Percentiles rank a stretch among this genome's conserved stretches.
Conservation (phyloP, 2,888 invertebrate genomes). For the Agrotis exclamationis region DNA sequence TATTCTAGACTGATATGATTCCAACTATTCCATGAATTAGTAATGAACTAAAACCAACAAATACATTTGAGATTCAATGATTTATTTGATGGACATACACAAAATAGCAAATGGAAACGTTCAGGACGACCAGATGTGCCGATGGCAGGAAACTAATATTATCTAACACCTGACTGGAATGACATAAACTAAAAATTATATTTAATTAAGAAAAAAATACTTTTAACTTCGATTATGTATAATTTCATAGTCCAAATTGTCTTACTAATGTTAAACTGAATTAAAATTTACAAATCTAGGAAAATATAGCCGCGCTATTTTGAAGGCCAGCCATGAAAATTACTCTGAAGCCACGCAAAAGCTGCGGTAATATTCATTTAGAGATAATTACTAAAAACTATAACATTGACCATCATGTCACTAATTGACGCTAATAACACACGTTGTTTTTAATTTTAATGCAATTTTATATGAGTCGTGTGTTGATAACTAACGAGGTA, state of each 20-base stretch:
- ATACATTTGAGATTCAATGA: slow-evolving; percentile 29
- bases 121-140: slow-evolving; percentile 28
- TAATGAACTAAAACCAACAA: slow-evolving; percentile 38
- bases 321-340: not conserved
- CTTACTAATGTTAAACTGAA: slow-evolving; percentile 15
- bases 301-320: not conserved
- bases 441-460: slow-evolving; percentile 67
- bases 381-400: slow-evolving; percentile 42
- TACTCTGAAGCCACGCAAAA: slow-evolving; percentile 8
- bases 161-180: slow-evolving; percentile 54
- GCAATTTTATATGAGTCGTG: slow-evolving; percentile 60
- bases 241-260: slow-evolving; percentile 44
- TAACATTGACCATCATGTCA: slow-evolving; percentile 56
- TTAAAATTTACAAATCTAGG: slow-evolving; percentile 2
- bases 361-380: slow-evolving; percentile 23
- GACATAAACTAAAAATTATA: slow-evolving; percentile 69
- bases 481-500: slow-evolving; percentile 68
- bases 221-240: slow-evolving; percentile 57
- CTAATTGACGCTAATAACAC: slow-evolving; percentile 67
- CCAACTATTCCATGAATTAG: slow-evolving; percentile 41
- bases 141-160: slow-evolving; percentile 42
- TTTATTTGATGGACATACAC: slow-evolving; percentile 31
- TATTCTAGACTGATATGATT: slow-evolving; percentile 54
- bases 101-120: slow-evolving; percentile 38
- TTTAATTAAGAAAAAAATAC: slow-evolving; percentile 71